Percentiles rank a stretch among this genome's conserved stretches.
phyloP scores from a whole-genome alignment of 2,113 vertebrate species.

The Marmota flaviventris region DNA sequence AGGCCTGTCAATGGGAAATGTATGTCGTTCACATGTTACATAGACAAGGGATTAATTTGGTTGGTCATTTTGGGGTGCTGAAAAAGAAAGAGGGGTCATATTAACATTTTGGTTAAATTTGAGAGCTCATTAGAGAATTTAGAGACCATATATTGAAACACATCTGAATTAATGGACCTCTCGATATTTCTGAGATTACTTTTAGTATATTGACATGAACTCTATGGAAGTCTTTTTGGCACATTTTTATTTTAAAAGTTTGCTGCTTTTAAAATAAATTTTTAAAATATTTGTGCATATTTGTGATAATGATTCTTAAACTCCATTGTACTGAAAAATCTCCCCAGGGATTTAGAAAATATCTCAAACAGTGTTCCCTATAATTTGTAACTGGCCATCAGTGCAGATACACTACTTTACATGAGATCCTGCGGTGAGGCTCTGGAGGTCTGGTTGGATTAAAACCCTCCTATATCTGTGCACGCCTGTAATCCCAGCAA shows the following conservation, averaged over 20 bases:
- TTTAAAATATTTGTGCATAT: no score
- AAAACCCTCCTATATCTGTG: not conserved
- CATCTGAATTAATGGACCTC: not conserved
- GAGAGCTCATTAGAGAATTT: not conserved
- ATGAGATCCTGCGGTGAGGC: rapidly evolving
- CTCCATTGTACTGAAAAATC: not conserved
- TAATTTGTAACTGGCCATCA: not conserved
- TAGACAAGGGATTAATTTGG: not conserved
- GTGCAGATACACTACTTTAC: not conserved
- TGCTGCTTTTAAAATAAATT: not conserved
- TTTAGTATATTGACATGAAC: not conserved
- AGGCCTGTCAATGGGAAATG: not conserved
- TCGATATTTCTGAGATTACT: not conserved
- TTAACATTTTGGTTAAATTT: not conserved
- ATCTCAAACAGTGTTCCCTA: not conserved
- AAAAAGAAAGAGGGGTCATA: not conserved
- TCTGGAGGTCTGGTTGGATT: not conserved
- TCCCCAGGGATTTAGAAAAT: not conserved
- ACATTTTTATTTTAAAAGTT: not conserved
- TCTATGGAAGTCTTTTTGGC: not conserved
- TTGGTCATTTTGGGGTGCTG: not conserved
- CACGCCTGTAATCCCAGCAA: no score
- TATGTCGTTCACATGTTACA: not conserved
- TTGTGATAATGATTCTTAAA: slow-evolving; percentile 7
- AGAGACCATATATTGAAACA: not conserved